A percentile compares a stretch with the other conserved stretches of the same genome.
Conservation (phyloP, 2,888 invertebrate genomes). For the Torymus aiolomorphi region DNA sequence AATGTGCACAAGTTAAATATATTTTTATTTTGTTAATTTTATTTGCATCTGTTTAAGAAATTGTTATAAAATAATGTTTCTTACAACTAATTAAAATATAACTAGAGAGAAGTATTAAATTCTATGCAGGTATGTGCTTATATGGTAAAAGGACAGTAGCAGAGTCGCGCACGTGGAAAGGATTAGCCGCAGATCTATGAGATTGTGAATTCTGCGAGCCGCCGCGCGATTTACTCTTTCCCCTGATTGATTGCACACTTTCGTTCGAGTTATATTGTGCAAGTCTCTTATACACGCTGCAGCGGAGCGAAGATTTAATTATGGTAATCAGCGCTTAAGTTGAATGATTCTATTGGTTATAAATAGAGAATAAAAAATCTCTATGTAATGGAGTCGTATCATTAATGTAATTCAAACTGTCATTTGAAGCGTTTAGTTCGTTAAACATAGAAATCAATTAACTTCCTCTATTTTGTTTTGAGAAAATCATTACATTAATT, state of each 20-base stretch:
- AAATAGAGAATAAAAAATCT: constrained; percentile 30
- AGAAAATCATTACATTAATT: constrained; percentile 2
- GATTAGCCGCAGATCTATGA: constrained; percentile 20
- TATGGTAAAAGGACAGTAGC: not conserved
- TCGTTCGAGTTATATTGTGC: constrained; percentile 17
- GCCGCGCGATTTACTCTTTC: constrained; percentile 5
- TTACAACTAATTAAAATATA: too few species aligned
- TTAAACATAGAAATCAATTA: constrained; percentile 32
- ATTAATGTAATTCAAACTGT: constrained; percentile 36
- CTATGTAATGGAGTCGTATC: constrained; percentile 29
- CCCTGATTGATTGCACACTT: constrained; percentile 49
- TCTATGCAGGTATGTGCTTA: not conserved
- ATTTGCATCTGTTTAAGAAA: too few species aligned
- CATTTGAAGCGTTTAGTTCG: constrained; percentile 29
- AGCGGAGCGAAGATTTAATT: constrained; percentile 41
- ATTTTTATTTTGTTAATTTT: too few species aligned
- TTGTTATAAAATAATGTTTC: too few species aligned
- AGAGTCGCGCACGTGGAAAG: constrained; percentile 16
- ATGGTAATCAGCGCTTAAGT: constrained; percentile 35
- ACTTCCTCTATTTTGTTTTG: not conserved
- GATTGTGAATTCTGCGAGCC: constrained; percentile 21
- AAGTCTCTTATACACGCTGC: not conserved
- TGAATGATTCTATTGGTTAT: constrained; percentile 20
- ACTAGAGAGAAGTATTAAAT: too few species aligned
- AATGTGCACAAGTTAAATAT: too few species aligned